Conservation (phyloP, 30 jellyfish, hydroid and myxozoan species). For the Aurelia sp. region DNA sequence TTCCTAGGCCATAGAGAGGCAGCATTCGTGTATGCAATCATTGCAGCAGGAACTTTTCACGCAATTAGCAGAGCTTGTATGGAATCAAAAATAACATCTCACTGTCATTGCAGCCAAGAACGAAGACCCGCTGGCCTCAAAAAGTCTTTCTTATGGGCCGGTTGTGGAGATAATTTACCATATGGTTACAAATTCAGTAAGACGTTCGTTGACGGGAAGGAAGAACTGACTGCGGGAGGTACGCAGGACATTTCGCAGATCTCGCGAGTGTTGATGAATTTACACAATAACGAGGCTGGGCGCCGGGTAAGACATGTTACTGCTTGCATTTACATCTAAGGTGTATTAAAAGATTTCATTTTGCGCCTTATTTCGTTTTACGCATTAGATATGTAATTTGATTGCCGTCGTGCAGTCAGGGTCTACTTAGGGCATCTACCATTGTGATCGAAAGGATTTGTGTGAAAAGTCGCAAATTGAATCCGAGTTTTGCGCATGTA, state of each 20-base stretch:
- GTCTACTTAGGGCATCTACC: too few species aligned
- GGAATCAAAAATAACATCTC: slow-evolving; percentile 88
- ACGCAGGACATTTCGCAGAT: slow-evolving; percentile 46
- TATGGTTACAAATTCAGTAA: slow-evolving; percentile 91
- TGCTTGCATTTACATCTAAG: too few species aligned
- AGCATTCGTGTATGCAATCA: slow-evolving; percentile 82
- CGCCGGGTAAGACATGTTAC: slow-evolving; percentile 81
- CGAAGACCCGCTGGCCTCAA: slow-evolving; percentile 72
- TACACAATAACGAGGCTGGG: slow-evolving; percentile 99
- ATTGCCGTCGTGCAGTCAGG: too few species aligned
- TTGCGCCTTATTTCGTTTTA: too few species aligned
- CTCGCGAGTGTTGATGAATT: slow-evolving; percentile 87
- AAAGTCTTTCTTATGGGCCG: slow-evolving; percentile 79
- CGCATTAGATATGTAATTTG: too few species aligned
- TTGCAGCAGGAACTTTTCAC: slow-evolving; percentile 93
- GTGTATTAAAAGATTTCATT: too few species aligned
- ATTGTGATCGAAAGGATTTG: too few species aligned
- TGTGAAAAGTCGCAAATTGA: too few species aligned
- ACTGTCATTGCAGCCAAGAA: slow-evolving; percentile 94
- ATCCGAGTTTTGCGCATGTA: too few species aligned
- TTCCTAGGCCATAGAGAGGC: slow-evolving; percentile 85
- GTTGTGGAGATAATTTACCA: slow-evolving; percentile 98
- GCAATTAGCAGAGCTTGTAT: slow-evolving; percentile 98
- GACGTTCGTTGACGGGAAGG: slow-evolving; percentile 80
- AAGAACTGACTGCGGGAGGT: slow-evolving; percentile 43